Evolutionary conservation across 2,888 invertebrate genomes (phyloP).

Genomic region (Drosophila atroscutellata): DNA sequence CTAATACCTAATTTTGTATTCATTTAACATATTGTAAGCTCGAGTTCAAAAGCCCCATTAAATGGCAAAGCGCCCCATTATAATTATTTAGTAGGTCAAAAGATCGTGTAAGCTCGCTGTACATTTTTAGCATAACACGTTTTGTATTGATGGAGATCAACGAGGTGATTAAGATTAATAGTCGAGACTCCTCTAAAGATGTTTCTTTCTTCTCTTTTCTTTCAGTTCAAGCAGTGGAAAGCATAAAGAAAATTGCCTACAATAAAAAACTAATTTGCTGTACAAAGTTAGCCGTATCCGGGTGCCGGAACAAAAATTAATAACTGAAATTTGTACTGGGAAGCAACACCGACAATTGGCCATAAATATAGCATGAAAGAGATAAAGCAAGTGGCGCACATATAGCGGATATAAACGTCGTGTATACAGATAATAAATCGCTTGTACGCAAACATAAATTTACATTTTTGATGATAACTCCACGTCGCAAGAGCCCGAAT

Average conservation of each 20-base stretch:
- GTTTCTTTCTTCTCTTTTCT: background rate
- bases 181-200: background rate
- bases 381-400: conserved; percentile 2
- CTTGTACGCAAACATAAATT: conserved; percentile 71
- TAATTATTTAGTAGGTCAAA: background rate
- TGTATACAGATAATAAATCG: conserved; percentile 67
- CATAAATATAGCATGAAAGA: conserved; percentile 57
- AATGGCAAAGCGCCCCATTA: background rate
- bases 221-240: conserved; percentile 4
- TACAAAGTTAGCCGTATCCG: conserved; percentile 10
- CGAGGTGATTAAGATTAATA: background rate
- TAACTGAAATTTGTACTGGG: conserved; percentile 55
- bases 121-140: conserved; percentile 23
- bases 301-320: conserved; percentile 62
- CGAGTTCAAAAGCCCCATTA: conserved; percentile 31
- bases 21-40: background rate
- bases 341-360: conserved; percentile 33
- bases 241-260: conserved; percentile 37
- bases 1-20: background rate
- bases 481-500: conserved; percentile 3
- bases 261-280: conserved; percentile 33
- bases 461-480: conserved; percentile 79
- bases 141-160: background rate
- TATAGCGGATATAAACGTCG: conserved; percentile 5
- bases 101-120: conserved; percentile 15